Evolutionary conservation across 2,888 invertebrate genomes (phyloP).

Genomic region (Ormyrus thymus): DNA sequence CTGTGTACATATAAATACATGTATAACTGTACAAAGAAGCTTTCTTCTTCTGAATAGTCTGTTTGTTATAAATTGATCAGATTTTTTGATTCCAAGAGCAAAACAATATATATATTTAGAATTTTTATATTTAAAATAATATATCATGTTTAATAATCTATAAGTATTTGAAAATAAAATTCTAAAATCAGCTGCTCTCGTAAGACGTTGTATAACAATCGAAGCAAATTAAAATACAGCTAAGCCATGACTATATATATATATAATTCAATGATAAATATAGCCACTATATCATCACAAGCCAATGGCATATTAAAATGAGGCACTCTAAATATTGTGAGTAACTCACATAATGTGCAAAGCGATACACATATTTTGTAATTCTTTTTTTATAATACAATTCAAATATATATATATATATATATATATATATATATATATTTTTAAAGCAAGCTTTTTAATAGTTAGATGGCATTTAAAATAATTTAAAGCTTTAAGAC

Average conservation of each 20-base stretch:
- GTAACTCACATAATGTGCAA: slow-evolving; percentile 58
- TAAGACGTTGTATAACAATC: slow-evolving; percentile 3
- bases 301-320: slow-evolving; percentile 63
- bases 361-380: slow-evolving; percentile 50
- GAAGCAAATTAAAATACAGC: slow-evolving; percentile 26
- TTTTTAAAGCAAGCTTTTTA: neutral
- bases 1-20: too few relatives aligned
- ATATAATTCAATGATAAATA: slow-evolving; percentile 4
- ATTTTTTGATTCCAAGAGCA: neutral
- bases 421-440: slow-evolving; percentile 13
- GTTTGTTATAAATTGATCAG: too few relatives aligned
- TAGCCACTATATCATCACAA: slow-evolving; percentile 61
- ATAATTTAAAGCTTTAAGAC: slow-evolving; percentile 38
- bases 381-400: slow-evolving; percentile 13
- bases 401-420: slow-evolving; percentile 31
- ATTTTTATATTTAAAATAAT: slow-evolving; percentile 27
- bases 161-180: slow-evolving; percentile 6
- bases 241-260: slow-evolving; percentile 9
- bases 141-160: neutral
- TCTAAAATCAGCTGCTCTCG: slow-evolving; percentile 19
- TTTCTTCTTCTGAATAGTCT: neutral
- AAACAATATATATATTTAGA: slow-evolving; percentile 8
- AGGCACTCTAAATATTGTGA: slow-evolving; percentile 67
- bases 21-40: neutral
- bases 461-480: slow-evolving; percentile 61